Evolutionary conservation across 2,797 vertebrate genomes (phyloP), one percentile per base, ranked within the genome.

Genomic region (Gouania willdenowi): DNA sequence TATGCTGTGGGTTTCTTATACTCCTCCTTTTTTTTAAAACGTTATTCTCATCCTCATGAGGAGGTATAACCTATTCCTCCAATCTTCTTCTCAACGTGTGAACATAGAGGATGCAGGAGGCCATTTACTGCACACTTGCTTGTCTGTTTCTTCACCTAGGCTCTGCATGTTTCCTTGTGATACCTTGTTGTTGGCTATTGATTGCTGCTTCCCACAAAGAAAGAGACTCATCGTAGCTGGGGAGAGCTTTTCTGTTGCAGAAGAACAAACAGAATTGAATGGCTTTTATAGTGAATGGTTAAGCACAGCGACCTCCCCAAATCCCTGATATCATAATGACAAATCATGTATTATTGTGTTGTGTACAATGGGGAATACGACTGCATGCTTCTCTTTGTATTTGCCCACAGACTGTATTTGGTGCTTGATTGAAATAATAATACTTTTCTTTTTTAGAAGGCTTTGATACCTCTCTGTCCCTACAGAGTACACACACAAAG

Each of bases 151-250:
- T 44, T 73, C 66, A 49, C 40, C 35, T 39, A 47, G 20, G 18
- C 23, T 27, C 17, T 59, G 1, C 26, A 47, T 31, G 24, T 55
- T 58, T 66, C 28, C 48, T 6, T n/a, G 26, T 35, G 3, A 56
- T 48, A 36, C 40, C 22, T 50, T 42, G 52, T 58, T 66, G 44
- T 43, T n/a, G 55, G 27, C 48, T 27, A 49, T 48, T 41, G 66
- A 77, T 65, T 48, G 36, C 33, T 24, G 24, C 27, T 29, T 15
- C n/a, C 32, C 27, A 49, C n/a, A 44, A 57, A 44, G 39, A 14
- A 9, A 13, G 32, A 17, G 24, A 30, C 31, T 40, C 6, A 1
- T 39, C 21, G 37, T 43, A 34, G 5, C n/a, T 3, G 5, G 46
- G n/a, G n/a, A n/a, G n/a, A n/a, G n/a, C n/a, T n/a, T n/a, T n/a